Conservation (phyloP, 2,888 invertebrate genomes). For the Eupithecia pulchellata region DNA sequence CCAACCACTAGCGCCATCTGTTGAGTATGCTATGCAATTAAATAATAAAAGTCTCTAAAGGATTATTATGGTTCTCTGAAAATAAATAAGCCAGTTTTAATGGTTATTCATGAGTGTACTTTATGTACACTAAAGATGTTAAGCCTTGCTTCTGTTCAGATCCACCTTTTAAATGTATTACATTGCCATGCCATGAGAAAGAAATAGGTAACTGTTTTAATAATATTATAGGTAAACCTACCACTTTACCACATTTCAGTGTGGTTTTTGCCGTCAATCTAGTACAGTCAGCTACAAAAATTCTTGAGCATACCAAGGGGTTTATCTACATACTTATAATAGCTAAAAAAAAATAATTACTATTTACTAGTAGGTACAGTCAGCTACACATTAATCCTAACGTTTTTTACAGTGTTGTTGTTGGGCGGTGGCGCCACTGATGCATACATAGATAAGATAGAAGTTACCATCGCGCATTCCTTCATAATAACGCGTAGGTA, state of each 20-base stretch:
- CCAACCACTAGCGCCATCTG: constrained; percentile 56
- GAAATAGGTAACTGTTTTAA: background rate
- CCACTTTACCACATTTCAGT: background rate
- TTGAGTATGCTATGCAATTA: constrained; percentile 31
- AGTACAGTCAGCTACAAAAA: background rate
- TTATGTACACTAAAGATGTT: background rate
- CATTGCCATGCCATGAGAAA: too few relatives aligned
- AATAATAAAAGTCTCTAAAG: background rate
- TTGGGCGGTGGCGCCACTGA: constrained; percentile 1
- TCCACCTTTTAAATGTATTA: too few relatives aligned
- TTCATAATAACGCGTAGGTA: background rate
- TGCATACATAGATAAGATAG: constrained; percentile 13
- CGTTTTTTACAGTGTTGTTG: background rate
- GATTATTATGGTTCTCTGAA: background rate
- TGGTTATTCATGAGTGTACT: background rate
- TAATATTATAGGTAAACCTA: background rate
- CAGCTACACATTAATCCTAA: background rate
- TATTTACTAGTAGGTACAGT: constrained; percentile 5
- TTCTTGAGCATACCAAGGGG: background rate
- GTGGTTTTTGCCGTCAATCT: background rate
- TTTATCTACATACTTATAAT: background rate
- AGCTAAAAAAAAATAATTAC: background rate
- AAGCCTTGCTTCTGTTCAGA: background rate
- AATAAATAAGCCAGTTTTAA: background rate
- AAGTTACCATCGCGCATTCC: constrained; percentile 13